Evolutionary conservation across 2,888 invertebrate species (phyloP), one percentile per base, ranked within the genome.

Genomic region (Ormyrus thymus): DNA sequence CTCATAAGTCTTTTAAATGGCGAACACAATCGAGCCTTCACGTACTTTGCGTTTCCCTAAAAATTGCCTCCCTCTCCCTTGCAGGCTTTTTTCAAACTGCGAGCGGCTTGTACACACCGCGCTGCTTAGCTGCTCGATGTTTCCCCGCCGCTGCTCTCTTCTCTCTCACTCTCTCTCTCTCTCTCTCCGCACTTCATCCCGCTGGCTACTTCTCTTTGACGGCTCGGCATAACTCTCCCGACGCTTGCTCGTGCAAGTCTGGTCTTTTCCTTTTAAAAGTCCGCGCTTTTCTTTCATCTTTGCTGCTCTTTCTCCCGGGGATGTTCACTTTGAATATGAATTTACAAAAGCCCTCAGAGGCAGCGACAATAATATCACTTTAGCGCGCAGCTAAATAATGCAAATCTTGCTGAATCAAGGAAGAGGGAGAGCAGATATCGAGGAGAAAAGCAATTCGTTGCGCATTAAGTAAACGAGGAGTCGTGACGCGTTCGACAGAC

Each of bases 311-410:
- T 77, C 59, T 77, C 77, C 50, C 77, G 64, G 6, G 65, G 3
- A 15, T 59, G 66, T 78, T 81, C 81, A 80, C 61, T 68, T 79
- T 84, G 87, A 86, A 86, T 87, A 87, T 85, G 84, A 84, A 84
- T 83, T 82, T 53, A 79, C 62, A 66, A 64, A 72, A 66, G 56
- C 45, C 68, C 66, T 43, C 45, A 10, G 29, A 11, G 8, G 46
- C 59, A 73, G 70, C 61, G 72, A 80, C 77, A 82, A 83, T 83
- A 84, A 82, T 29, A 29, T 29, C 76, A 77, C 76, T 81, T 75
- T 79, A 73, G 51, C 50, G 11, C 9, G 45, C 7, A 59, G 43
- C 29, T 45, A 10, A 11, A 29, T 29, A 13, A 10, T 13, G 53
- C 11, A 9, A 5, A 55, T n/a, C 0, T 13, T n/a, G 46, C 4